Evolutionary conservation across 1,140 invertebrate genomes (phyloP), one percentile per base, ranked within the genome.

Genomic region (Gonioctena quinquepunctata): DNA sequence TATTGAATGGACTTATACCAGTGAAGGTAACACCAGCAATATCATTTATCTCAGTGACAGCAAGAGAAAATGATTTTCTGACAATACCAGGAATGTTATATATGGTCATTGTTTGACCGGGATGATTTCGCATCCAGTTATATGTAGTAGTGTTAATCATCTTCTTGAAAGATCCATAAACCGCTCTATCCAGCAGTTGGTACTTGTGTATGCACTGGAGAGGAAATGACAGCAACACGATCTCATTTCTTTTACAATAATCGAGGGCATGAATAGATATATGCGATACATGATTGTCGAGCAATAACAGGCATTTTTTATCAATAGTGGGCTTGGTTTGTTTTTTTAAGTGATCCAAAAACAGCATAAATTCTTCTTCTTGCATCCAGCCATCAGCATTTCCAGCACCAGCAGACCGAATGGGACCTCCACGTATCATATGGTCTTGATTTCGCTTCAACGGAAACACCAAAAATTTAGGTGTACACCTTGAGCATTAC

Each of bases 121-220:
- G 73, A 62, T 81, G 75, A 25, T 48, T 62, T 26, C 71, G 42
- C 62, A 81, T 76, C 60, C 69, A 80, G 25, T 77, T 74, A 70
- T 79, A 74, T 56, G 68, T 69, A 26, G 77, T 75, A 81, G 83
- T 62, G 74, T 77, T 87, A 86, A 80, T 71, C 69, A 72, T 79
- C 3, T 50, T 62, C 50, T 77, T 83, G 23, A 83, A 74, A 6
- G 81, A 81, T 56, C 70, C 76, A 50, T 64, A 70, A n/a, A 70
- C 62, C 1, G 68, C n/a, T 18, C 62, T 25, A 71, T 84, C 83
- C 22, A 83, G 65, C 13, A 82, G 82, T 69, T 85, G 83, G 22
- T 85, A 52, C 66, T 77, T 77, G 68, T 85, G 83, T 19, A 78
- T 80, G 68, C 76, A 79, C 64, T 83, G 82, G 27, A 81, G 80